Evolutionary conservation across 2,888 invertebrate genomes (phyloP).

Genomic region (Frankliniella intonsa): DNA sequence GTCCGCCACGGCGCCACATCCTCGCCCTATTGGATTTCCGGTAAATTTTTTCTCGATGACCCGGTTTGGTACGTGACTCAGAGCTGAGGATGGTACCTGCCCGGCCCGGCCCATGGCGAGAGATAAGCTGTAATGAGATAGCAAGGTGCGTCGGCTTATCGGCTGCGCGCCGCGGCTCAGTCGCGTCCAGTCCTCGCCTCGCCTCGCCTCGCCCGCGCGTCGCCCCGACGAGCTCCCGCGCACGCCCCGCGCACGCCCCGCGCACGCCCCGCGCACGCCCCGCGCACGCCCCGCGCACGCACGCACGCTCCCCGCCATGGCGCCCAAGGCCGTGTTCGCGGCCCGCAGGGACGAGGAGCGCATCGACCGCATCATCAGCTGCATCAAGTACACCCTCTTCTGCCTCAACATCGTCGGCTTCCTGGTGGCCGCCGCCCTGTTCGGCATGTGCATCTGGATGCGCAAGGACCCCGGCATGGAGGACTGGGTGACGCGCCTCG

Average conservation of each 20-base stretch:
- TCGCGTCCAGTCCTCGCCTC: neutral
- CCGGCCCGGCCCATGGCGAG: neutral
- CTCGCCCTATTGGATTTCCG: too few relatives aligned
- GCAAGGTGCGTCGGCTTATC: neutral
- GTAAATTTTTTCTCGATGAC: too few relatives aligned
- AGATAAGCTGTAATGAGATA: neutral
- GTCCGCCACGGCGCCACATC: too few relatives aligned
- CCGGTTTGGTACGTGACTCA: too few relatives aligned
- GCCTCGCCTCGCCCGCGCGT: neutral
- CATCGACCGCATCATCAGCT: slow-evolving; percentile 56
- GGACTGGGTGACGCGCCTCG: slow-evolving; percentile 72
- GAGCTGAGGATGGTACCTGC: too few relatives aligned
- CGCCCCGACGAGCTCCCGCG: neutral
- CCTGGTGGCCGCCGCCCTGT: slow-evolving; percentile 66
- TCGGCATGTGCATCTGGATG: slow-evolving; percentile 76
- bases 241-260: neutral
- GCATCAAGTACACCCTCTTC: slow-evolving; percentile 75
- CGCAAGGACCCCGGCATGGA: slow-evolving; percentile 74
- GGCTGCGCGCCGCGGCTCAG: neutral
- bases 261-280: neutral
- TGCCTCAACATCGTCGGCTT: slow-evolving; percentile 67
- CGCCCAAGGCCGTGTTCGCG: slow-evolving; percentile 24
- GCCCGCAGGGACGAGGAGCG: slow-evolving; percentile 14
- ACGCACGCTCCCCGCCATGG: neutral
- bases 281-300: neutral